Percentiles rank a stretch among this genome's conserved stretches.
phyloP scores from a whole-genome alignment of 2,113 vertebrate species.

The Clarias magur region DNA sequence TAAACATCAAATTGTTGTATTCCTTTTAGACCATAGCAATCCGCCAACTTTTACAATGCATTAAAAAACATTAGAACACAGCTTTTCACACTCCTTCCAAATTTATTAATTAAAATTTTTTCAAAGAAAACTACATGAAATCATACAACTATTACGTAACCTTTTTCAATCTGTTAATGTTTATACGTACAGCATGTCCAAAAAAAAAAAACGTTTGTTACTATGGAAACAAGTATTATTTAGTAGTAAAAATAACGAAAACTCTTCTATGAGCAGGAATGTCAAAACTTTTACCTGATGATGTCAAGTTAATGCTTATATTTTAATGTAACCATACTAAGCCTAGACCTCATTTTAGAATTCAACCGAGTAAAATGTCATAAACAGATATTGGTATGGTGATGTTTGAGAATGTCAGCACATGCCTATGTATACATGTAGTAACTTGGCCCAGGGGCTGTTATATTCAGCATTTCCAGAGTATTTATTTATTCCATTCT shows the following conservation, averaged over 20 bases:
- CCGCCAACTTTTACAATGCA: neutral
- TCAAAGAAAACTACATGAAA: neutral
- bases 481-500: neutral
- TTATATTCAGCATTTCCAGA: neutral
- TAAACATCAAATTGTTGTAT: neutral
- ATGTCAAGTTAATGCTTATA: neutral
- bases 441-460: neutral
- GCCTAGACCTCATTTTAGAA: neutral
- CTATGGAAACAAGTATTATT: neutral
- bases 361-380: neutral
- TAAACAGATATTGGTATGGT: neutral
- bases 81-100: neutral
- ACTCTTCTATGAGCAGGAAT: neutral
- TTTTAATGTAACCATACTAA: neutral
- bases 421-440: neutral
- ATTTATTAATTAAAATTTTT: neutral
- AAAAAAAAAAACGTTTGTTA: neutral
- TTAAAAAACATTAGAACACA: neutral
- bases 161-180: neutral
- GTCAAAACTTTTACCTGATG: neutral
- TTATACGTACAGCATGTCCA: too few relatives aligned
- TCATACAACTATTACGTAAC: neutral
- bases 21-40: neutral
- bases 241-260: neutral
- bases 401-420: conserved; percentile 14